phyloP scores from a whole-genome alignment of 2,888 invertebrate species.

The Deroplatys truncata region DNA sequence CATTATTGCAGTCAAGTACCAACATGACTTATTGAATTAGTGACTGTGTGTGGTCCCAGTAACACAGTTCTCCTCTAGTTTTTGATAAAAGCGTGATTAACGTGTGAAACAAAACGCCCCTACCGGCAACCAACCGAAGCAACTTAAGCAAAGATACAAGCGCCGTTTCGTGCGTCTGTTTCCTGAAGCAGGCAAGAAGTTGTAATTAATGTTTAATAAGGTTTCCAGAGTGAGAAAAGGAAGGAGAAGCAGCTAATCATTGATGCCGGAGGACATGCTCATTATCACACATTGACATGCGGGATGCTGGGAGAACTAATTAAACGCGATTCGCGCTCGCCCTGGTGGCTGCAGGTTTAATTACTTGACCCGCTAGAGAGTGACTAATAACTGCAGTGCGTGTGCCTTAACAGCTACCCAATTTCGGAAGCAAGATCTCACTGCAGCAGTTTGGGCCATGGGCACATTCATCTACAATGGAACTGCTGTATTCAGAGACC shows the following conservation, averaged over 20 bases:
- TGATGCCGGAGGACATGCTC: neutral
- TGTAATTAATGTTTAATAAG: neutral
- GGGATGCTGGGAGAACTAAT: conserved; percentile 14
- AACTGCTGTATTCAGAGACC: too few species aligned
- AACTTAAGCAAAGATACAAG: neutral
- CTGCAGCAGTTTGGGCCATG: neutral
- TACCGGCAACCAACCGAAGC: neutral
- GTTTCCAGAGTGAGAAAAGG: neutral
- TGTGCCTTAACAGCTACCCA: neutral
- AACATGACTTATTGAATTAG: neutral
- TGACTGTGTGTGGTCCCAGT: neutral
- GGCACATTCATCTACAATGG: too few species aligned
- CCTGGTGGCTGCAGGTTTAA: conserved; percentile 12
- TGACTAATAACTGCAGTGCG: conserved; percentile 1
- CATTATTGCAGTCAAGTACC: neutral
- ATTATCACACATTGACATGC: conserved; percentile 25
- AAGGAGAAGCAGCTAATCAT: neutral
- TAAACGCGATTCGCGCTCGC: conserved; percentile 17
- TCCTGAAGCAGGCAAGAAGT: neutral
- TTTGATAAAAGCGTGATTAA: neutral
- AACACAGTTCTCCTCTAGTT: neutral
- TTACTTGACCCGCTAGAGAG: conserved; percentile 16
- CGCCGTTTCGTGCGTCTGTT: neutral
- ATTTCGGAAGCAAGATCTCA: neutral
- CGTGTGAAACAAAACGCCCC: neutral